These are phyloP conservation scores for Aplodontia rufa DNA, from an alignment of 2,113 vertebrate genomes.

Conservation along the genomic window DNA sequence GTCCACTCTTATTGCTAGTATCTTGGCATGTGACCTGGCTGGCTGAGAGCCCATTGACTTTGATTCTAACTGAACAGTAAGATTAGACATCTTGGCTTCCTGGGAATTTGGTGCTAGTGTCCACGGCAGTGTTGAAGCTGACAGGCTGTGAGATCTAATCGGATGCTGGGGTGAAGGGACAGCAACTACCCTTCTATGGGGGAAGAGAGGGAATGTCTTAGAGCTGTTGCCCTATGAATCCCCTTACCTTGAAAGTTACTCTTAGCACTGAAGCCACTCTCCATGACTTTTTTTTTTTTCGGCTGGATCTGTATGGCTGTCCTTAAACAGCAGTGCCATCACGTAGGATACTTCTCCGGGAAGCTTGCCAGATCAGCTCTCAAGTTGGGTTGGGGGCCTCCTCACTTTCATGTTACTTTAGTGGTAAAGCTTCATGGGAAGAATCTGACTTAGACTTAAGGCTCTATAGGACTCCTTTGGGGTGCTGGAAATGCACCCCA, in stretches of 20 bases:
- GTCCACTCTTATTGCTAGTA: neutral
- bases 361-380: rapidly evolving
- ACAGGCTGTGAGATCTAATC: neutral
- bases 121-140: neutral
- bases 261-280: neutral
- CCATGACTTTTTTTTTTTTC: neutral
- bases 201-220: neutral
- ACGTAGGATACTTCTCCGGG: rapidly evolving
- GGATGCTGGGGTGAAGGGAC: neutral
- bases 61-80: neutral
- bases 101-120: neutral
- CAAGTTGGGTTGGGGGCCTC: neutral
- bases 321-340: neutral
- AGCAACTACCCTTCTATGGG: neutral
- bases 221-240: neutral
- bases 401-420: too few relatives aligned
- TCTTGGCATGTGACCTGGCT: neutral
- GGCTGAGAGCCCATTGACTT: neutral
- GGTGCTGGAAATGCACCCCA: too few relatives aligned
- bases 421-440: neutral
- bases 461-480: too few relatives aligned
- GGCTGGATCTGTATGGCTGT: too few relatives aligned
- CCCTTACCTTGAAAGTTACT: neutral
- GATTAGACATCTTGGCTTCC: too few relatives aligned
- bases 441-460: neutral